Evolutionary conservation across 2,113 vertebrate genomes (phyloP).

Genomic region (Leiothrix lutea): DNA sequence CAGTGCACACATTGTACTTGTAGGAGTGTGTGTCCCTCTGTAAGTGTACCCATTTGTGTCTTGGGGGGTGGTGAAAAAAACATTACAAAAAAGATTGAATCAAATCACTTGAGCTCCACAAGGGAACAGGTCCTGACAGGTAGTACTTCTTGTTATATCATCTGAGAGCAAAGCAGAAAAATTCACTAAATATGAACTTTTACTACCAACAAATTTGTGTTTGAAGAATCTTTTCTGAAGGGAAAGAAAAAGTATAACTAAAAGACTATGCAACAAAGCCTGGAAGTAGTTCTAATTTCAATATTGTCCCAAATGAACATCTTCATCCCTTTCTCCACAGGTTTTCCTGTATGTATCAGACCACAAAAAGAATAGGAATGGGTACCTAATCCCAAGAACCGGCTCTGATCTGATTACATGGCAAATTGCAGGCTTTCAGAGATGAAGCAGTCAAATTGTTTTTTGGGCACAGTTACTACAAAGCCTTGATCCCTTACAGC

Average conservation of each 20-base stretch:
- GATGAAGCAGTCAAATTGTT: background rate
- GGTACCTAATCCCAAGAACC: background rate
- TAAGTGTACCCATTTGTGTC: fast-evolving
- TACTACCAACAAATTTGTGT: background rate
- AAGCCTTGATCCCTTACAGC: background rate
- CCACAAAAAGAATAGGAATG: background rate
- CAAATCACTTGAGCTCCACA: background rate
- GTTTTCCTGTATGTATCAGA: background rate
- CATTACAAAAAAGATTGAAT: background rate
- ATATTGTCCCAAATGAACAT: background rate
- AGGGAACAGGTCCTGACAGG: background rate
- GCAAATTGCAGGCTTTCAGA: background rate
- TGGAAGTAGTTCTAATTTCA: background rate
- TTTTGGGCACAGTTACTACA: background rate
- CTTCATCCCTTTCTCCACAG: background rate
- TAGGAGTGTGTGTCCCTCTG: background rate
- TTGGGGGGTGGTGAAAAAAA: background rate
- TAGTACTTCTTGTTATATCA: background rate
- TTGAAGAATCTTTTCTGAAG: background rate
- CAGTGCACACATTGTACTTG: background rate
- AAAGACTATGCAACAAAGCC: background rate
- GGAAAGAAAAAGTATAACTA: background rate
- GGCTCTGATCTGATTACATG: background rate
- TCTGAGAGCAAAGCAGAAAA: background rate
- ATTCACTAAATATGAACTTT: background rate